Evolutionary conservation across 2,888 invertebrate species (phyloP), one percentile per base, ranked within the genome.

Genomic region (Drosophila leonis): DNA sequence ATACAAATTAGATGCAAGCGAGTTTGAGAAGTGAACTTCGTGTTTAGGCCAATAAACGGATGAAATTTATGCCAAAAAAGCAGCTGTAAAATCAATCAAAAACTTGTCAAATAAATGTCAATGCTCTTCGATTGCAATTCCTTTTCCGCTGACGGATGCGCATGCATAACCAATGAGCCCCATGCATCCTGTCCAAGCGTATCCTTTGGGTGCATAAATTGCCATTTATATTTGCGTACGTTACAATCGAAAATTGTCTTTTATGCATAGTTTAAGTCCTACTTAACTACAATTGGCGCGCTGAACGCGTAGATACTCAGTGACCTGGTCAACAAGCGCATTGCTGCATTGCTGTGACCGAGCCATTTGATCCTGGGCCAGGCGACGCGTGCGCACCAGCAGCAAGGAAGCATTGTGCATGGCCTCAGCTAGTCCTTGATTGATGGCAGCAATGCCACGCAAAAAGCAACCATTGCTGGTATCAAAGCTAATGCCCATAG

Each of bases 1-100:
- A 29, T 29, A 35, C 69, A 61, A 51, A 61, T 52, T 46, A 10
- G 33, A 62, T 70, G 63, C 68, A 37, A 54, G 61, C 29, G 44
- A 71, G 57, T 84, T 85, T 86, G 80, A 87, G 82, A 87, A 77
- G 72, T 79, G 71, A 84, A 87, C 85, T 87, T 80, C 48, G 72
- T 75, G 83, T 78, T 89, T 84, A 79, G 83, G 74, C 63, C 67
- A 61, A 31, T 7, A 51, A 48, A 41, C 54, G 56, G 33, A 20
- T 15, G 12, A n/a, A 41, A 48, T 49, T 33, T 54, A 71, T 71
- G 80, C 82, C 74, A 65, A 52, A 33, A 6, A 56, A 70, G 82
- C 90, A 90, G 91, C 90, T 90, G 90, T 90, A 90, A 88, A 91
- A 91, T 91, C 90, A 91, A 88, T 90, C 90, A 88, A 84, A 88